Evolutionary conservation across 2,888 invertebrate species (phyloP).

Genomic region (Keiferia lycopersicella): DNA sequence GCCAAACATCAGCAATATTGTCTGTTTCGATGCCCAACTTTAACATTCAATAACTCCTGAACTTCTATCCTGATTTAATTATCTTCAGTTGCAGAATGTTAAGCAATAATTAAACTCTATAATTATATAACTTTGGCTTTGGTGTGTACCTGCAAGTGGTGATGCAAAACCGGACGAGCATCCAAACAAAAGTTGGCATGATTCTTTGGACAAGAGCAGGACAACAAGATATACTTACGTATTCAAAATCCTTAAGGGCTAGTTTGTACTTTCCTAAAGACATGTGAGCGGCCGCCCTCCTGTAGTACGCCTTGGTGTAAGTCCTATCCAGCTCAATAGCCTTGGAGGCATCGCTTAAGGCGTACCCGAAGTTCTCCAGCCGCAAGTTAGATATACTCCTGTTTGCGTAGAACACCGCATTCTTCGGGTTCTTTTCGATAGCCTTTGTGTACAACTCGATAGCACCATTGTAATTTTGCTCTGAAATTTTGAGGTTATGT

Average conservation of each 20-base stretch:
- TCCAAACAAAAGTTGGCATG: too few relatives aligned
- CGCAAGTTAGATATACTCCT: slow-evolving; percentile 97
- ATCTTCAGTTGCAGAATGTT: too few relatives aligned
- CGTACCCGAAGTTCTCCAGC: slow-evolving; percentile 97
- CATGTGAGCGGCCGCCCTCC: slow-evolving; percentile 98
- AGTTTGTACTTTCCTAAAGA: slow-evolving; percentile 98
- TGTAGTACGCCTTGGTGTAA: slow-evolving; percentile 98
- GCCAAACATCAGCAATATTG: too few relatives aligned
- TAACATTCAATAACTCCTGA: too few relatives aligned
- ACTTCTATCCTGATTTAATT: too few relatives aligned
- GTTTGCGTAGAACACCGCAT: slow-evolving; percentile 96
- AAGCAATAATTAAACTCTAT: too few relatives aligned
- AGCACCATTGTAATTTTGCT: slow-evolving; percentile 93
- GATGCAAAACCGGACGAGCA: too few relatives aligned
- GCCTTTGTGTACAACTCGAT: slow-evolving; percentile 94
- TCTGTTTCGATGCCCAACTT: too few relatives aligned
- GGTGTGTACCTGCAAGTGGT: too few relatives aligned
- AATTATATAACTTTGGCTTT: too few relatives aligned
- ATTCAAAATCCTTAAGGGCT: slow-evolving; percentile 98
- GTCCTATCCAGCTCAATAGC: slow-evolving; percentile 93
- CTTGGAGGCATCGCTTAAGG: slow-evolving; percentile 94
- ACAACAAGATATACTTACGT: slow-evolving; percentile 82
- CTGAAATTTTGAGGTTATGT: slow-evolving; percentile 83
- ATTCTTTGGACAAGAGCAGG: too few relatives aligned
- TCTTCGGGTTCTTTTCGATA: slow-evolving; percentile 90